Percentiles rank a stretch among this genome's conserved stretches.
Evolutionary conservation across 1,140 invertebrate species (phyloP).

Genomic region (Euwallacea fornicatus): DNA sequence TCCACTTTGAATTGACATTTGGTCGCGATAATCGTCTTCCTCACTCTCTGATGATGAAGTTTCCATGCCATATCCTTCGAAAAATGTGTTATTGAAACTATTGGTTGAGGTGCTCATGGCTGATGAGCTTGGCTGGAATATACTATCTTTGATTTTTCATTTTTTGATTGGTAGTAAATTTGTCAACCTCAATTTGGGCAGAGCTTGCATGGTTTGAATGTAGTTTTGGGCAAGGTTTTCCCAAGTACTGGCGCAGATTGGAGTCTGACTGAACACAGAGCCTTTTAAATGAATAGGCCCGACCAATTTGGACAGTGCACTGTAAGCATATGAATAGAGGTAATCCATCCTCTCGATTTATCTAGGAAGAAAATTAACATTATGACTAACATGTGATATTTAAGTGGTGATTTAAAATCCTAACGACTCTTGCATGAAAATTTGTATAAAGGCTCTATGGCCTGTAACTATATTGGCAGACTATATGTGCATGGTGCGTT

Average conservation of each 20-base stretch:
- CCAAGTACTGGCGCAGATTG: constrained; percentile 51
- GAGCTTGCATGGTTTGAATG: constrained; percentile 40
- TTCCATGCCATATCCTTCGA: constrained; percentile 43
- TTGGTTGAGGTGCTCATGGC: background rate
- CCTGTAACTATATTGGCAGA: too few relatives aligned
- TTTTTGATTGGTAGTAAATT: too few relatives aligned
- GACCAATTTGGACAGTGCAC: constrained; percentile 55
- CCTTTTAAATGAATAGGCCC: constrained; percentile 56
- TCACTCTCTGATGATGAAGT: constrained; percentile 46
- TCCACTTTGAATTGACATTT: constrained; percentile 35
- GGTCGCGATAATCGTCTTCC: constrained; percentile 46
- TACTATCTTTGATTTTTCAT: too few relatives aligned
- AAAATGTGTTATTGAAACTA: constrained; percentile 38
- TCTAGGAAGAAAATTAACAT: too few relatives aligned
- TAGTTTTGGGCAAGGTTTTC: constrained; percentile 44
- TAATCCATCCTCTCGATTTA: constrained; percentile 50
- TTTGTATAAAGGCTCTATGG: too few relatives aligned
- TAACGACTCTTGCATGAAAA: too few relatives aligned
- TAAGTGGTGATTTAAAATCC: too few relatives aligned
- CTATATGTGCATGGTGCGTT: too few relatives aligned
- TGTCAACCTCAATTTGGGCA: background rate
- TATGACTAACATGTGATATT: too few relatives aligned
- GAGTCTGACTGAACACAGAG: constrained; percentile 55
- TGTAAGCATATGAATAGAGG: constrained; percentile 54
- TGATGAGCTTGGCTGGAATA: background rate